Evolutionary conservation across 1,140 invertebrate genomes (phyloP).

Genomic region (Drosophila willistoni): DNA sequence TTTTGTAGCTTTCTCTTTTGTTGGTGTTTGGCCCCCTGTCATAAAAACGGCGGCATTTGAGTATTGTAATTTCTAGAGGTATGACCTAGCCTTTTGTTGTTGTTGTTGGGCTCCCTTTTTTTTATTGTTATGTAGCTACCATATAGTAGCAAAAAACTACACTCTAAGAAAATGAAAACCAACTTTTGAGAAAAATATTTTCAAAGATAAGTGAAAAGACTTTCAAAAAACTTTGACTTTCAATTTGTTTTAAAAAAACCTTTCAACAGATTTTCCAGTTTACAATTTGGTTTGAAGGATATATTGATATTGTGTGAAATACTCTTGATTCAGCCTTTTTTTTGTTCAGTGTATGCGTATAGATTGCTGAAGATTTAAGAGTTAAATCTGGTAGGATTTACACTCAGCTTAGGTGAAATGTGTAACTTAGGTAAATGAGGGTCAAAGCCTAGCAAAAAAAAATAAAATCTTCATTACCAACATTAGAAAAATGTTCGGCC

Average conservation of each 20-base stretch:
- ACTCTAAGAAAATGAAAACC: not conserved
- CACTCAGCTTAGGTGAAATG: slow-evolving; percentile 16
- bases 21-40: slow-evolving; percentile 15
- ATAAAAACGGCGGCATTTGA: slow-evolving; percentile 46
- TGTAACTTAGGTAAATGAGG: slow-evolving; percentile 11
- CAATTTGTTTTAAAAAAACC: too few species aligned
- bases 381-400: slow-evolving; percentile 36
- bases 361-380: slow-evolving; percentile 28
- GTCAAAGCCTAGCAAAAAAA: slow-evolving; percentile 9
- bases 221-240: too few species aligned
- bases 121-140: slow-evolving; percentile 28
- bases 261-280: too few species aligned
- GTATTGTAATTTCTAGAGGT: slow-evolving; percentile 54
- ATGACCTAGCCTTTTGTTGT: slow-evolving; percentile 10
- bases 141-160: not conserved
- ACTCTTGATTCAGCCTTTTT: too few species aligned
- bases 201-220: too few species aligned
- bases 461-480: too few species aligned
- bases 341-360: slow-evolving; percentile 31
- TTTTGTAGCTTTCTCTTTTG: slow-evolving; percentile 43
- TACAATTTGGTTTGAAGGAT: too few species aligned
- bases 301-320: too few species aligned
- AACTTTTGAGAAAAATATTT: too few species aligned
- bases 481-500: too few species aligned
- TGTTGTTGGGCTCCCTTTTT: slow-evolving; percentile 26